Evolutionary conservation across 2,888 invertebrate genomes (phyloP), one percentile per base, ranked within the genome.

Genomic region (Leptogaster cylindrica): DNA sequence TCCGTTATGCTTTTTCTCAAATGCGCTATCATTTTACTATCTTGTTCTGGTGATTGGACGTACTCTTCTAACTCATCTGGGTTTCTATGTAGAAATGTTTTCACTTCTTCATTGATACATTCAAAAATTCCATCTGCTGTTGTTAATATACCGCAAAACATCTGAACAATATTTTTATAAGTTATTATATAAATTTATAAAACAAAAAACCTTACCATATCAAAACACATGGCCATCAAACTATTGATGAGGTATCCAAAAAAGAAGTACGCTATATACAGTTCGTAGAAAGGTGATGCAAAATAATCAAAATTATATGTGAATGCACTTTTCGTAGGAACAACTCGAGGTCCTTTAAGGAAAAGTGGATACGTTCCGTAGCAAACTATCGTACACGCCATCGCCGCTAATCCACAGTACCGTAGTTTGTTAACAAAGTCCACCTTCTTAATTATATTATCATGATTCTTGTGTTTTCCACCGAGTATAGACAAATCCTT

Each of bases 121-220:
- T 31, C 18, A 20, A 64, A 48, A 4, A 48, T 41, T 3, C 46
- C 46, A 12, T 31, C 18, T 20, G 63, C 48, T 5, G 48, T 14
- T 5, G 48, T 31, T 2, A 64, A 12, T 2, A 46, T 64, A 20
- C 63, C 63, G 12, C 63, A 64, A n/a, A 33, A 64, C 20, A 64
- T 20, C 63, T 64, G 2, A 14, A 63, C 31, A n/a, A 3, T n/a
- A n/a, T n/a, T n/a, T n/a, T n/a, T n/a, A n/a, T n/a, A n/a, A n/a
- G n/a, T n/a, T n/a, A n/a, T n/a, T n/a, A n/a, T n/a, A n/a, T n/a
- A n/a, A n/a, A n/a, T n/a, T n/a, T n/a, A n/a, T n/a, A n/a, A n/a
- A n/a, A n/a, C n/a, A n/a, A n/a, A n/a, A n/a, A n/a, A n/a, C n/a
- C 39, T 33, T 48, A 64, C 63, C 8, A 46, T 31, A 23, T 64